These are phyloP conservation scores for Oreochromis mossambicus DNA, from an alignment of 2,797 vertebrate species.

Conservation along the genomic window DNA sequence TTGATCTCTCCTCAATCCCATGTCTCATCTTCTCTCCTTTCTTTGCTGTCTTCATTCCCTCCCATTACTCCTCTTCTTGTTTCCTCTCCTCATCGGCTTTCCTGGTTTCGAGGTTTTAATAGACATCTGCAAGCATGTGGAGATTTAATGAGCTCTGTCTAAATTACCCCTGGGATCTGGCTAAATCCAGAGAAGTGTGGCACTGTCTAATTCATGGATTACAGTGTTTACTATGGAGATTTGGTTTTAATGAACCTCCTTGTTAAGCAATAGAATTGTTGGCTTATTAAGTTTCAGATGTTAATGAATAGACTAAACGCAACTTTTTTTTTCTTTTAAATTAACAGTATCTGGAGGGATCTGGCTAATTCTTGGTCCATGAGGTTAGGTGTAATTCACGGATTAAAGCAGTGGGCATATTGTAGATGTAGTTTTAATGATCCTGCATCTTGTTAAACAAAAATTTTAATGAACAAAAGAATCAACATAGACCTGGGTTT, in stretches of 20 bases:
- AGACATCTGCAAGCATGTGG: constrained; percentile 45
- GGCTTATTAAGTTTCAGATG: constrained; percentile 24
- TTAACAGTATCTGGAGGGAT: constrained; percentile 35
- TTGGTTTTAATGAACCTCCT: constrained; percentile 57
- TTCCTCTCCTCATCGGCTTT: neutral
- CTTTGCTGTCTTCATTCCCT: neutral
- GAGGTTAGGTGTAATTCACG: constrained; percentile 12
- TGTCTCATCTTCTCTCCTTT: neutral
- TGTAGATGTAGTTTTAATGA: constrained; percentile 19
- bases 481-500: neutral
- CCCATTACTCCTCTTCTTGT: neutral
- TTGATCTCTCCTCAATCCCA: neutral
- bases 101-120: constrained; percentile 9
- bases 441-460: neutral
- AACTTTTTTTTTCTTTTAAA: neutral
- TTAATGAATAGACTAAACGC: constrained; percentile 32
- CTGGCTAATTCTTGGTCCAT: constrained; percentile 29
- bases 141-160: constrained; percentile 31
- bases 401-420: constrained; percentile 8
- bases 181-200: constrained; percentile 36
- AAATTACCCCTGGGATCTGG: constrained; percentile 42
- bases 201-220: constrained; percentile 61
- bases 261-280: constrained; percentile 15
- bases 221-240: constrained; percentile 46
- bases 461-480: neutral